Evolutionary conservation across 1,140 invertebrate species (phyloP), one percentile per base, ranked within the genome.

Genomic region (Drosophila chauvacae): DNA sequence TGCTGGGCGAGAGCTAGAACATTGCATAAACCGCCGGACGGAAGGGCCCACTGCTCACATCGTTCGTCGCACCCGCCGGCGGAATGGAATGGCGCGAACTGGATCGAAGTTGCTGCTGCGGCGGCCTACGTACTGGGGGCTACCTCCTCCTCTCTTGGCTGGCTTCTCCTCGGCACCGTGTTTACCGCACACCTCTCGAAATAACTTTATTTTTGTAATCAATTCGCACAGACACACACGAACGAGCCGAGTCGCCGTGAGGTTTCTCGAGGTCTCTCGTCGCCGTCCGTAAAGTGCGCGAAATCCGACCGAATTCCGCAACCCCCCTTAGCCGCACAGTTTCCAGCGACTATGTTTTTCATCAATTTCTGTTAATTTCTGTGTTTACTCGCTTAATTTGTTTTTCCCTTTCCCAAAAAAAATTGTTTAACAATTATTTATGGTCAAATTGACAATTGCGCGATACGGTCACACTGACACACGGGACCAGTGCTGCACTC

Each of bases 1-100:
- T 80, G 45, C 63, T 81, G 57, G 79, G 72, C 80, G 61, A 71
- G 63, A 78, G 87, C 85, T 88, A 88, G 85, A 88, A 88, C 85
- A 87, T 88, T 88, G 84, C 84, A 88, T 90, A 88, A 87, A 87
- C 83, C 53, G 57, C 50, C 68, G 61, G 48, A 69, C 66, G 80
- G 80, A 66, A 64, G 65, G 66, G 77, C 65, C 57, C 71, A 65
- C 75, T 62, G 80, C 70, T 88, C 81, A 85, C 84, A 88, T 90
- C 63, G 66, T 71, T 60, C 41, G 53, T 77, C 47, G 72, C 37
- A 33, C 45, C 28, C 37, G 64, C 47, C 66, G 66, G 61, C 30
- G 47, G 62, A 26, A 35, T 28, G 47, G 20, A 55, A 23, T 23
- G 53, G 33, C 53, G 53, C 53, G 53, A 23, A 39, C 7, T 10